Percentiles rank a stretch among this genome's conserved stretches.
These are phyloP conservation scores for Syritta pipiens DNA, from an alignment of 2,888 invertebrate genomes.

Conservation along the genomic window DNA sequence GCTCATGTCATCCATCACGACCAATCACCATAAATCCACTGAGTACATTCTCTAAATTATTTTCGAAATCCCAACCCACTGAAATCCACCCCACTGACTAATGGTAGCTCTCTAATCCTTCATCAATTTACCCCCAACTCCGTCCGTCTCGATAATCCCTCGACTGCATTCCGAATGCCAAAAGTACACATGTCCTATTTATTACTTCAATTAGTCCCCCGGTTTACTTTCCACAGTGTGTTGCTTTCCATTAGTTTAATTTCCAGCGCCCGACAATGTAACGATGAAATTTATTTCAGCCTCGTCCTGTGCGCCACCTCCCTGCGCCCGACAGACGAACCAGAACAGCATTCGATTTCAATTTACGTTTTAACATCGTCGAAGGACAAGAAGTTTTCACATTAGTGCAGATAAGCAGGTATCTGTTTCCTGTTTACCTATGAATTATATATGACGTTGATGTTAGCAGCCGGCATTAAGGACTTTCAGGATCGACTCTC, in stretches of 20 bases:
- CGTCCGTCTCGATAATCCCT: not conserved
- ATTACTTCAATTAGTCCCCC: constrained; percentile 63
- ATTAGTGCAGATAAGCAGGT: constrained; percentile 69
- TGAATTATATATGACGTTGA: constrained; percentile 69
- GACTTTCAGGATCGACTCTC: constrained; percentile 18
- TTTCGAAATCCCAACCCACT: no score
- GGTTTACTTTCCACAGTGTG: constrained; percentile 39
- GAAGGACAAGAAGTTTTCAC: constrained; percentile 67
- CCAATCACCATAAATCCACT: no score
- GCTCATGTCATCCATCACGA: no score
- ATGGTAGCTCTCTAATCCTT: constrained; percentile 1
- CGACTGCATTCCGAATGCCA: constrained; percentile 40
- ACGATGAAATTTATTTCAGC: constrained; percentile 39
- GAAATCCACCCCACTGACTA: no score
- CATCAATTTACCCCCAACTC: constrained; percentile 15
- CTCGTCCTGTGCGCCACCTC: constrained; percentile 1
- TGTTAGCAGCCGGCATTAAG: constrained; percentile 51
- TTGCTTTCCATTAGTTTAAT: constrained; percentile 57
- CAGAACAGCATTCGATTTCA: constrained; percentile 58
- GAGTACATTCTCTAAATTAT: no score
- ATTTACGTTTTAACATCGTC: constrained; percentile 58
- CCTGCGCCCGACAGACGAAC: not conserved
- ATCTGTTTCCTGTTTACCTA: constrained; percentile 66
- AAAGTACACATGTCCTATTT: constrained; percentile 58
- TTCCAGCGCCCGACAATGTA: constrained; percentile 40